These are phyloP conservation scores for Denticeps clupeoides DNA, from an alignment of 2,797 vertebrate species.

Conservation along the genomic window DNA sequence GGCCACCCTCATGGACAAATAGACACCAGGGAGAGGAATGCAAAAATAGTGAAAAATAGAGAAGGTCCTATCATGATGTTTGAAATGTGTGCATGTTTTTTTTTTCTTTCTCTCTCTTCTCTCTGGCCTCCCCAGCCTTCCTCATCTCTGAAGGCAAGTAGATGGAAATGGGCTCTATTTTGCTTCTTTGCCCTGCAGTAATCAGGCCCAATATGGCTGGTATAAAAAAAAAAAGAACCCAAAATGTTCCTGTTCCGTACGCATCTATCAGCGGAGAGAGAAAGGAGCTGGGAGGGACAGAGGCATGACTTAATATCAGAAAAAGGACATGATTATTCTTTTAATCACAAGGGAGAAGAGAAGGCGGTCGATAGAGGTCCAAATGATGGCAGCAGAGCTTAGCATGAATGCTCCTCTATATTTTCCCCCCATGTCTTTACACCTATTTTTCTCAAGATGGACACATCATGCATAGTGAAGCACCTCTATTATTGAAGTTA, in stretches of 20 bases:
- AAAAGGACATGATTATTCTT: conserved; percentile 16
- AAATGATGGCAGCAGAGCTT: not conserved
- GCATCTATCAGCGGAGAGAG: conserved; percentile 25
- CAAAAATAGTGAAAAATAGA: conserved; percentile 49
- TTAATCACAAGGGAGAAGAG: conserved; percentile 5
- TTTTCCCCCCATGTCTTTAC: conserved; percentile 35
- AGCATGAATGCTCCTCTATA: conserved; percentile 21
- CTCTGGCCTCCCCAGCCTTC: conserved; percentile 29
- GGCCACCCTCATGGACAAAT: conserved; percentile 68
- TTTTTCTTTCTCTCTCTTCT: not conserved
- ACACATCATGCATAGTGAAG: too few species aligned
- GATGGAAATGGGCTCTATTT: conserved; percentile 64
- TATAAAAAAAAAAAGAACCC: conserved; percentile 58
- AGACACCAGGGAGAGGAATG: conserved; percentile 46
- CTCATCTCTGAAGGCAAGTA: conserved; percentile 61
- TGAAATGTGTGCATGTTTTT: conserved; percentile 50
- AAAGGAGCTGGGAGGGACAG: conserved; percentile 14
- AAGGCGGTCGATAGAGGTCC: conserved; percentile 2
- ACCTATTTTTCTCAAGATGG: too few species aligned
- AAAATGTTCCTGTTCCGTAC: conserved; percentile 52
- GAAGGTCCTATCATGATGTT: conserved; percentile 56
- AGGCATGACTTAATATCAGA: conserved; percentile 20
- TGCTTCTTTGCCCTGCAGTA: conserved; percentile 61
- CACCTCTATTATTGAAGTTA: too few species aligned
- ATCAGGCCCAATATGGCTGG: conserved; percentile 47